A percentile compares a stretch with the other conserved stretches of the same genome.
These are phyloP conservation scores for Andrena fulva DNA, from an alignment of 2,888 invertebrate species.

Conservation along the genomic window DNA sequence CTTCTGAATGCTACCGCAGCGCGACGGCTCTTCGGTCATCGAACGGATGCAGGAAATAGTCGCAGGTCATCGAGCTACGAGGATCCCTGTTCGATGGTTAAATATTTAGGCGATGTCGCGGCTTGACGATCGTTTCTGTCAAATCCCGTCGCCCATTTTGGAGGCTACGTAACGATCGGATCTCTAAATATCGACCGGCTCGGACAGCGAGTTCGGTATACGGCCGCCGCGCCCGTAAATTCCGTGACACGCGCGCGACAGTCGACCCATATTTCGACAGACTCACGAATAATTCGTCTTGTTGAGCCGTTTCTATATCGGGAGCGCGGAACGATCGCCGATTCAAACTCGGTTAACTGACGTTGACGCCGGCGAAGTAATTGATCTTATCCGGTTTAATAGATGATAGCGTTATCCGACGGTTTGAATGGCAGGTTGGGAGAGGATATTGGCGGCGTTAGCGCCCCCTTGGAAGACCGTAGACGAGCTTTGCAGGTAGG, in stretches of 20 bases:
- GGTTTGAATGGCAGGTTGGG: slow-evolving; percentile 40
- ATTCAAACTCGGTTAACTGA: slow-evolving; percentile 44
- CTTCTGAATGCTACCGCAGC: background rate
- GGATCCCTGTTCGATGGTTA: slow-evolving; percentile 41
- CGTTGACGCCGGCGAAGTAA: slow-evolving; percentile 60
- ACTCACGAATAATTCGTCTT: slow-evolving; percentile 70
- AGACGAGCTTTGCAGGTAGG: slow-evolving; percentile 6
- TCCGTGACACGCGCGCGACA: slow-evolving; percentile 40
- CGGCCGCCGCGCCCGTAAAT: slow-evolving; percentile 15
- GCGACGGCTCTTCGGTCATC: background rate
- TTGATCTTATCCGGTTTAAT: slow-evolving; percentile 66
- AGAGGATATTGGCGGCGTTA: slow-evolving; percentile 41
- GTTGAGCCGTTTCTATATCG: slow-evolving; percentile 59
- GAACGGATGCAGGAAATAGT: background rate
- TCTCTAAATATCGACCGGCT: slow-evolving; percentile 65
- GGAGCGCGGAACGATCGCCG: slow-evolving; percentile 28
- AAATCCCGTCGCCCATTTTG: slow-evolving; percentile 56
- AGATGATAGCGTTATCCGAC: slow-evolving; percentile 54
- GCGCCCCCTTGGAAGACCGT: slow-evolving; percentile 14
- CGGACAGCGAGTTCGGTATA: slow-evolving; percentile 29
- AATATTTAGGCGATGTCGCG: slow-evolving; percentile 65
- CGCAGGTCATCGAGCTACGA: background rate
- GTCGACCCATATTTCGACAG: slow-evolving; percentile 69
- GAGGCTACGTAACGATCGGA: slow-evolving; percentile 39
- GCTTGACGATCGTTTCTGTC: slow-evolving; percentile 43